These are phyloP conservation scores for Oxycera nigricornis DNA, from an alignment of 2,888 invertebrate genomes.

Conservation along the genomic window DNA sequence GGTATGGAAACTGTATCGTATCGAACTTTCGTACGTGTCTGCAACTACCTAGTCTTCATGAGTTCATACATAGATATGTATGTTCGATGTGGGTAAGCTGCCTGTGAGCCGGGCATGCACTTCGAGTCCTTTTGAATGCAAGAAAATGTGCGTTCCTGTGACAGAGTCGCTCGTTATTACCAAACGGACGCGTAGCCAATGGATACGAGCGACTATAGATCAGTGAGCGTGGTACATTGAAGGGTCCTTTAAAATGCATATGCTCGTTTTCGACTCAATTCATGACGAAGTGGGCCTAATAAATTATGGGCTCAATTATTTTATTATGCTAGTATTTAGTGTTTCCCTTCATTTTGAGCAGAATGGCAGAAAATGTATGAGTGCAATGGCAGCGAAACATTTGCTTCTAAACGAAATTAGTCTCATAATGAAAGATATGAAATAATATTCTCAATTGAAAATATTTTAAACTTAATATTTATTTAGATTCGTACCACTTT, in stretches of 20 bases:
- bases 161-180: not conserved
- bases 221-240: no score
- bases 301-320: constrained; percentile 13
- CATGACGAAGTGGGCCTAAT: not conserved
- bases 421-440: no score
- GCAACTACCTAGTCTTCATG: not conserved
- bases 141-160: not conserved
- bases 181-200: no score
- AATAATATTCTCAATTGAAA: no score
- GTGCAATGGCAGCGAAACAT: no score
- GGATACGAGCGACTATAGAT: no score
- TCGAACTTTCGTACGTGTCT: not conserved
- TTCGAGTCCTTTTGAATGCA: not conserved
- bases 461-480: no score
- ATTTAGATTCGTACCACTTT: no score
- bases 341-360: no score
- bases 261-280: not conserved
- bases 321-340: not conserved
- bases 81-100: not conserved
- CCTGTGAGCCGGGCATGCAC: not conserved
- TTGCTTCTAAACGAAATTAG: no score
- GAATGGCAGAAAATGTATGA: no score
- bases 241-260: not conserved
- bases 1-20: not conserved
- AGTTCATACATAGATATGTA: not conserved